These are phyloP conservation scores for Forficula auricularia DNA, from an alignment of 1,140 invertebrate species.

Conservation along the genomic window DNA sequence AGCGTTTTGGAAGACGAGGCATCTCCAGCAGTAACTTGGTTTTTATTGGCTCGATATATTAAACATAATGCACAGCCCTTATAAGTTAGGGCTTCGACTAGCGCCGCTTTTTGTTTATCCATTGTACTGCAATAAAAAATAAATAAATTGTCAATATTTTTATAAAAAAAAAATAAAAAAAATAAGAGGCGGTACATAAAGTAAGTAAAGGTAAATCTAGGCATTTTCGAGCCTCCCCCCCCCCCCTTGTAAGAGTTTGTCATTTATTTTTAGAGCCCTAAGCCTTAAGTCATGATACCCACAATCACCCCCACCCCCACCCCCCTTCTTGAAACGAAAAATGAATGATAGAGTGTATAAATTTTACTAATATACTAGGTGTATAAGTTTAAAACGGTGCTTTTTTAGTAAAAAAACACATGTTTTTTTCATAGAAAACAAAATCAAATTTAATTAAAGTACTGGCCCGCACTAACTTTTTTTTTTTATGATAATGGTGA, in stretches of 20 bases:
- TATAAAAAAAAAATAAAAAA: conserved; percentile 5
- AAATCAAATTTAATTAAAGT: too few species aligned
- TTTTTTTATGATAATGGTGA: too few species aligned
- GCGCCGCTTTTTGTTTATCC: conserved; percentile 59
- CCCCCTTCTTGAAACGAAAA: too few species aligned
- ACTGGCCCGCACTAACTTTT: too few species aligned
- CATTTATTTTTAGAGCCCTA: too few species aligned
- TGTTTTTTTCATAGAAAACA: too few species aligned
- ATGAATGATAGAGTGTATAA: too few species aligned
- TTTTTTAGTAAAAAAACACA: too few species aligned
- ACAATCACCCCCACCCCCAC: too few species aligned
- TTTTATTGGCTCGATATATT: conserved; percentile 32
- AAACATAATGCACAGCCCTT: conserved; percentile 56
- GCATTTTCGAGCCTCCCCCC: neutral
- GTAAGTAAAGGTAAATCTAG: neutral
- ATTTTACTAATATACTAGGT: too few species aligned
- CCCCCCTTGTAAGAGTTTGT: neutral
- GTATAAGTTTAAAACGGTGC: too few species aligned
- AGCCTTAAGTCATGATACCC: too few species aligned
- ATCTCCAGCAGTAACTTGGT: conserved; percentile 5
- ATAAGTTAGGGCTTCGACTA: conserved; percentile 59
- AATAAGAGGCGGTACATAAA: neutral
- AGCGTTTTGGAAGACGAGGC: conserved; percentile 16
- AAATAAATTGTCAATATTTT: conserved; percentile 11
- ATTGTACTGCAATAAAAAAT: conserved; percentile 38